A percentile compares a stretch with the other conserved stretches of the same genome.
Conservation (phyloP, 2,797 vertebrate genomes). For the Danionella dracula region DNA sequence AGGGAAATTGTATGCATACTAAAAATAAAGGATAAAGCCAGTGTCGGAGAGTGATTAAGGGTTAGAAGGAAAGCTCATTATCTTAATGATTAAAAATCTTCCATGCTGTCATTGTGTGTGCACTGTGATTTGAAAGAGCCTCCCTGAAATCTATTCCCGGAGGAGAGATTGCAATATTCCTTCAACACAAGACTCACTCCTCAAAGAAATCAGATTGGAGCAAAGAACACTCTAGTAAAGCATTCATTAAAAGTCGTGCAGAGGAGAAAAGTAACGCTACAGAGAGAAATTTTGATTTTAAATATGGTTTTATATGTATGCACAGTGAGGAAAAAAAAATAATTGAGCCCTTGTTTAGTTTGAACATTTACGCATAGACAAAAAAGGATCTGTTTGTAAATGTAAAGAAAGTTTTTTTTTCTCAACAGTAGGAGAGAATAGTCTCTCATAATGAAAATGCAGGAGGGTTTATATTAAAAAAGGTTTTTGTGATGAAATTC, state of each 20-base stretch:
- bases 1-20: constrained; percentile 13
- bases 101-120: constrained; percentile 12
- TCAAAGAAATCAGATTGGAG: constrained; percentile 21
- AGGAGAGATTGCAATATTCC: background rate
- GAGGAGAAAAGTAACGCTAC: background rate
- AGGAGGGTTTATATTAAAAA: too few relatives aligned
- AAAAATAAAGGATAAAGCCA: constrained; percentile 9
- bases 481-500: too few relatives aligned
- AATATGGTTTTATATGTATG: too few relatives aligned
- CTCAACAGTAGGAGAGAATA: too few relatives aligned
- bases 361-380: too few relatives aligned
- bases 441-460: too few relatives aligned
- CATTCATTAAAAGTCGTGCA: background rate
- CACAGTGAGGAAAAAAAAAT: background rate
- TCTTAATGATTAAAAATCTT: constrained; percentile 31
- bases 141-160: constrained; percentile 5
- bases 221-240: background rate
- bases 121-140: constrained; percentile 13
- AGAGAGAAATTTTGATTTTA: too few relatives aligned
- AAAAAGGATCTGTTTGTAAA: too few relatives aligned
- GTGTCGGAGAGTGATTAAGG: constrained; percentile 15
- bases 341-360: too few relatives aligned
- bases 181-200: constrained; percentile 10
- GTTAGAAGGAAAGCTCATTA: constrained; percentile 18
- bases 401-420: too few relatives aligned